Evolutionary conservation across 2,888 invertebrate species (phyloP).

Genomic region (Eucera pruinosa): DNA sequence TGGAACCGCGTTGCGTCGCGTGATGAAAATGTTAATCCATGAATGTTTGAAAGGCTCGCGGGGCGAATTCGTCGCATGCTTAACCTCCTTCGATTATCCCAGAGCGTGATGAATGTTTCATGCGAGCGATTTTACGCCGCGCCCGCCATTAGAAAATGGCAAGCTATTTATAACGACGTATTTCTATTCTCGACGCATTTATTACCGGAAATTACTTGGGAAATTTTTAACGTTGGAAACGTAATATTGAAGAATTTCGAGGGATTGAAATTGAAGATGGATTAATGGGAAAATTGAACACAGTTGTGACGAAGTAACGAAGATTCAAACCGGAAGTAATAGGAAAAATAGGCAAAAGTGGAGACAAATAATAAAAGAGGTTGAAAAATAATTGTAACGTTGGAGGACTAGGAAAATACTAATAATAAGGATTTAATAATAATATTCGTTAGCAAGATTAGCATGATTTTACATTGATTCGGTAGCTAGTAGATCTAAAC

Average conservation of each 20-base stretch:
- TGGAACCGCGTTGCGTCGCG: constrained; percentile 33
- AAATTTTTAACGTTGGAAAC: too few relatives aligned
- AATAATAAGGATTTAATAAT: too few relatives aligned
- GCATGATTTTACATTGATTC: too few relatives aligned
- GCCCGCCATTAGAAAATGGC: constrained; percentile 18
- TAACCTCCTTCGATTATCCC: constrained; percentile 49
- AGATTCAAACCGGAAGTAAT: background rate
- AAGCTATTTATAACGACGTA: background rate
- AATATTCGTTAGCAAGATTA: too few relatives aligned
- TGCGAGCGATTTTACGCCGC: constrained; percentile 24
- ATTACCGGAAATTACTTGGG: too few relatives aligned
- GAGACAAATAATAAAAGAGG: background rate
- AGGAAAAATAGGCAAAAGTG: background rate
- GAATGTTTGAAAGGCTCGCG: constrained; percentile 43
- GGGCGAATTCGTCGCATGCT: constrained; percentile 46
- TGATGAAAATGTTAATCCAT: constrained; percentile 48
- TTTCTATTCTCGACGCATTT: background rate
- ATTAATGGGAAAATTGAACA: too few relatives aligned
- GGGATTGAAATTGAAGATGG: too few relatives aligned
- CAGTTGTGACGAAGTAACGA: too few relatives aligned
- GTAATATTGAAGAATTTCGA: too few relatives aligned
- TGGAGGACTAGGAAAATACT: too few relatives aligned
- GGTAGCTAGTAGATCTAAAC: too few relatives aligned
- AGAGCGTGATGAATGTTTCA: constrained; percentile 42
- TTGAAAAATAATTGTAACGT: constrained; percentile 1